A percentile compares a stretch with the other conserved stretches of the same genome.
Conservation (phyloP, 2,888 invertebrate species). For the Eupithecia vulgata region DNA sequence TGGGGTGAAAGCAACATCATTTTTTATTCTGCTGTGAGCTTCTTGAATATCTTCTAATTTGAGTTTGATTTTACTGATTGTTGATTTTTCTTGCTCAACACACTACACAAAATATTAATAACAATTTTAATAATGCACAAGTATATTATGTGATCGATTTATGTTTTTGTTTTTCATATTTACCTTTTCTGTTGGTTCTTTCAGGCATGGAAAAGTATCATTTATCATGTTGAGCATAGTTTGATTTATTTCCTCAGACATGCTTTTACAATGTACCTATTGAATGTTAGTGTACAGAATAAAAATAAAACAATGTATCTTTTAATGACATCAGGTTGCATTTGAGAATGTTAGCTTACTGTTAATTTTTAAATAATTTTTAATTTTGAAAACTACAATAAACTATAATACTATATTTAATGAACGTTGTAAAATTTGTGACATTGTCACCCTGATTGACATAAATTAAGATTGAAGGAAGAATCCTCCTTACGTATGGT, state of each 20-base stretch:
- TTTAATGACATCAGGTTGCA: conserved; percentile 31
- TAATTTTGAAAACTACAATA: background rate
- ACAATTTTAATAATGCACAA: background rate
- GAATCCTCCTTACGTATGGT: background rate
- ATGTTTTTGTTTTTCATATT: background rate
- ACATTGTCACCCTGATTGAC: background rate
- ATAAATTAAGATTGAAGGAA: background rate
- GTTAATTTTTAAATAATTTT: background rate
- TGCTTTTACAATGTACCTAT: conserved; percentile 37
- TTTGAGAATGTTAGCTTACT: conserved; percentile 6
- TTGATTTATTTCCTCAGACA: conserved; percentile 43
- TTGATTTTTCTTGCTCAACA: conserved; percentile 33
- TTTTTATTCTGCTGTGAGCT: conserved; percentile 58
- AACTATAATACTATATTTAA: background rate
- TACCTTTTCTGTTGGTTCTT: conserved; percentile 42
- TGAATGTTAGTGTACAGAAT: conserved; percentile 47
- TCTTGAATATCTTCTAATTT: conserved; percentile 64
- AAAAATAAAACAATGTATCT: conserved; percentile 36
- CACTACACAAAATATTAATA: background rate
- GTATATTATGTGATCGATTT: background rate
- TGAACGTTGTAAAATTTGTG: background rate
- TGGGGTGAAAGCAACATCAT: conserved; percentile 56
- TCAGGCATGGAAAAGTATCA: conserved; percentile 46
- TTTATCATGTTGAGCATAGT: conserved; percentile 46
- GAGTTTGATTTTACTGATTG: conserved; percentile 54